These are phyloP conservation scores for Pseudois nayaur DNA, from an alignment of 2,113 vertebrate genomes.

Conservation along the genomic window DNA sequence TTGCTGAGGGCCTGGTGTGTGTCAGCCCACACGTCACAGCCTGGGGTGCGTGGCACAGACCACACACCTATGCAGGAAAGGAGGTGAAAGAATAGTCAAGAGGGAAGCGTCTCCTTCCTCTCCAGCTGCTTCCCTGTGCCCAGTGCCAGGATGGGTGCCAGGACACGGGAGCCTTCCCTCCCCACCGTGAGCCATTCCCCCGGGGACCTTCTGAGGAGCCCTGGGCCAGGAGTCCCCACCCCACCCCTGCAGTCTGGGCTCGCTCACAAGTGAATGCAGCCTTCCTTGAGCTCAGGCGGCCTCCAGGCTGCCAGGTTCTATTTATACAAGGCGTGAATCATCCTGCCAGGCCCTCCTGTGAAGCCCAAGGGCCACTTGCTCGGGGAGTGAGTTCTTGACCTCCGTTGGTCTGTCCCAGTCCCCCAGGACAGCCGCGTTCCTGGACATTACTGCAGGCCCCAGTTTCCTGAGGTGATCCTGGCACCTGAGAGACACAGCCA, in stretches of 20 bases:
- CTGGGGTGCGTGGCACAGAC: too few relatives aligned
- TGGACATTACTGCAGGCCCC: too few relatives aligned
- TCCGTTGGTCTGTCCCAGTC: not conserved
- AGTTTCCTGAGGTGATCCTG: accelerated
- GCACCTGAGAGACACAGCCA: not conserved
- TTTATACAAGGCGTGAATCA: not conserved
- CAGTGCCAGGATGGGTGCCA: not conserved
- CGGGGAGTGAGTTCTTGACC: not conserved
- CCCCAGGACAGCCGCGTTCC: not conserved
- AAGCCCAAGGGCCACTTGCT: not conserved
- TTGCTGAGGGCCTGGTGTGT: not conserved
- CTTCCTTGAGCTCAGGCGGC: not conserved
- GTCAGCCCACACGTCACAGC: not conserved
- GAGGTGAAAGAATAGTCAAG: accelerated
- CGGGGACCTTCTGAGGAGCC: not conserved
- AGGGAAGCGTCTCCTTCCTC: not conserved
- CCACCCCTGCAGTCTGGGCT: not conserved
- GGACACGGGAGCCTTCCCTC: accelerated
- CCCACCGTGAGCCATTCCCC: accelerated
- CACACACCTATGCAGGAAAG: not conserved
- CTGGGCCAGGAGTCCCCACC: not conserved
- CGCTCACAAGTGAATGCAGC: not conserved
- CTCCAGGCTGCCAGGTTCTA: not conserved
- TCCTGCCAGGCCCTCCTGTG: not conserved
- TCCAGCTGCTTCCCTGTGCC: not conserved